A percentile compares a stretch with the other conserved stretches of the same genome.
Evolutionary conservation across 2,797 vertebrate genomes (phyloP).

Genomic region (Masticophis lateralis): DNA sequence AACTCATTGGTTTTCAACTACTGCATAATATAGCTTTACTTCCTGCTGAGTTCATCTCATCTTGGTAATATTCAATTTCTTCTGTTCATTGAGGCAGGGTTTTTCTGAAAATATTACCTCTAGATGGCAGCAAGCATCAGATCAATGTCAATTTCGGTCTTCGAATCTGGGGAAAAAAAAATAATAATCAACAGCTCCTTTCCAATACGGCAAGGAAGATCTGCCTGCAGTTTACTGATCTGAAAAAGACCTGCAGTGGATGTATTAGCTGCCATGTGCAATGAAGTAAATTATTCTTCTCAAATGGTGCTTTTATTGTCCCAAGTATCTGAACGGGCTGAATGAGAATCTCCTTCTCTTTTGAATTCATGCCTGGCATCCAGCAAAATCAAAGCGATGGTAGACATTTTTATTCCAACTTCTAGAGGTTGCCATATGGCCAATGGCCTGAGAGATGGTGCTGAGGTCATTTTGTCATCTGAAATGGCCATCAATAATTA

Average conservation of each 20-base stretch:
- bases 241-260: not conserved
- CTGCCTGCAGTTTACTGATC: not conserved
- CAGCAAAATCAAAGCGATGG: not conserved
- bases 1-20: not conserved
- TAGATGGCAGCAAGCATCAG: slow-evolving; percentile 29
- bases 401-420: not conserved
- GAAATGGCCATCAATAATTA: not conserved
- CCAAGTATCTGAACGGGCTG: not conserved
- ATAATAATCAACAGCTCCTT: too few species aligned
- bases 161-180: not conserved
- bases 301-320: not conserved
- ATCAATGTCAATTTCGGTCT: not conserved
- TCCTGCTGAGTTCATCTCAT: fast-evolving
- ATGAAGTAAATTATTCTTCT: not conserved
- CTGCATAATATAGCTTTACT: not conserved
- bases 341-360: not conserved
- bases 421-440: not conserved
- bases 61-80: fast-evolving
- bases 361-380: not conserved
- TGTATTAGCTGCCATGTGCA: not conserved
- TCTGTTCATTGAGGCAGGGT: not conserved
- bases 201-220: not conserved
- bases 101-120: not conserved
- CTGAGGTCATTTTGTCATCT: not conserved
- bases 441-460: not conserved